These are phyloP conservation scores for Hyles lineata DNA, from an alignment of 2,888 invertebrate genomes.

Conservation along the genomic window DNA sequence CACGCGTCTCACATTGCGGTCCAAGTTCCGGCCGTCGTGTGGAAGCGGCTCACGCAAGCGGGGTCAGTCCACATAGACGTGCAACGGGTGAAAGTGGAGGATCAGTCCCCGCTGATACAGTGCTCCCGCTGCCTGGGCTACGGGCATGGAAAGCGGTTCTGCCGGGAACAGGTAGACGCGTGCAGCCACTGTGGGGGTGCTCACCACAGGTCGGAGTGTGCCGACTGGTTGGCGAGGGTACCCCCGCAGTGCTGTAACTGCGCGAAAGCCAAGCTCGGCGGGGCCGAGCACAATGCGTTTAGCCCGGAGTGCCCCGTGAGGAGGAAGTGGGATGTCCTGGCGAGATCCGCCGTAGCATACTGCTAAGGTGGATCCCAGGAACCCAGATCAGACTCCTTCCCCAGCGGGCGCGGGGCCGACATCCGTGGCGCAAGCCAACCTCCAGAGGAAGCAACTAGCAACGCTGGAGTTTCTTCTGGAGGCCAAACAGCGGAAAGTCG, in stretches of 20 bases:
- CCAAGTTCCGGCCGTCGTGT: background rate
- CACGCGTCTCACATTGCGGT: background rate
- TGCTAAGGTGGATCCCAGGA: slow-evolving; percentile 33
- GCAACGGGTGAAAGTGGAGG: slow-evolving; percentile 26
- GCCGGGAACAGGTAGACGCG: slow-evolving; percentile 8
- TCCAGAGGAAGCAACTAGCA: slow-evolving; percentile 26
- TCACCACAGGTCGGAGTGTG: too few species aligned
- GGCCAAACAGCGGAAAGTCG: background rate
- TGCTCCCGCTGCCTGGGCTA: slow-evolving; percentile 40
- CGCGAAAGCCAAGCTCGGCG: too few species aligned
- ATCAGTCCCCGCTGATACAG: slow-evolving; percentile 39
- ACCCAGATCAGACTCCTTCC: background rate
- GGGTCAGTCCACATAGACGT: slow-evolving; percentile 28
- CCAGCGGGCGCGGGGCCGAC: background rate
- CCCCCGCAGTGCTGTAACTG: too few species aligned
- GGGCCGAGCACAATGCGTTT: too few species aligned
- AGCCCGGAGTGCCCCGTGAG: slow-evolving; percentile 20
- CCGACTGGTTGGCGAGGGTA: too few species aligned
- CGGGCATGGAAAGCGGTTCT: slow-evolving; percentile 32
- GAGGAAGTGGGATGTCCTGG: slow-evolving; percentile 32
- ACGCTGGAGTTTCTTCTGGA: slow-evolving; percentile 27
- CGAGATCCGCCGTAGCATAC: slow-evolving; percentile 32
- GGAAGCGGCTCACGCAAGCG: background rate
- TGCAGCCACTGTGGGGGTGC: too few species aligned
- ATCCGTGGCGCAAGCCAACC: slow-evolving; percentile 28